A percentile compares a stretch with the other conserved stretches of the same genome.
These are phyloP conservation scores for Limnodromus scolopaceus DNA, from an alignment of 2,797 vertebrate species.

Conservation along the genomic window DNA sequence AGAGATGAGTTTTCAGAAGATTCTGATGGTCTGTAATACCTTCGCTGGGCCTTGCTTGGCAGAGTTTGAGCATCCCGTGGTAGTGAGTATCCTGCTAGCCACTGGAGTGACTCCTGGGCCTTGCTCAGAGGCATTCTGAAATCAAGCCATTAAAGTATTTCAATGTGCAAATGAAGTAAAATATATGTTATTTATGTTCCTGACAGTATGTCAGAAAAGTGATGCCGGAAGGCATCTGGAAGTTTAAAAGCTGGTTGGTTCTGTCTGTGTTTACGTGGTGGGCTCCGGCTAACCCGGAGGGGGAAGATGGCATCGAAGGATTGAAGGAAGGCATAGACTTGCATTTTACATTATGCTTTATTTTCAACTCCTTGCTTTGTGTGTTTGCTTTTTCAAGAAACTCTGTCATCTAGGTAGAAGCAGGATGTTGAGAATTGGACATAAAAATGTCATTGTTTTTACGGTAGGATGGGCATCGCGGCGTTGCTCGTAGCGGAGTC, in stretches of 20 bases:
- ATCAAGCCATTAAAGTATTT: not conserved
- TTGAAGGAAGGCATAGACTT: not conserved
- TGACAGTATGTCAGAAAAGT: not conserved
- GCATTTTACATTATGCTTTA: not conserved
- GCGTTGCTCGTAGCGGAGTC: not conserved
- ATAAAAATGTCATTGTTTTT: not conserved
- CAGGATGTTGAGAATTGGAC: not conserved
- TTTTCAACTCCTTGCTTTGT: not conserved
- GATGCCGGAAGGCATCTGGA: not conserved
- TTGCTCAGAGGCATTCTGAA: not conserved
- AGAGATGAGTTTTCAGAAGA: not conserved
- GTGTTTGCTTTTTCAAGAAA: not conserved
- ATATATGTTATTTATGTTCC: not conserved
- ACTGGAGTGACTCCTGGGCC: not conserved
- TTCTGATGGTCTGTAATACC: not conserved
- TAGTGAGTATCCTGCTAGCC: not conserved
- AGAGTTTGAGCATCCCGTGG: not conserved
- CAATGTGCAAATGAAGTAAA: not conserved
- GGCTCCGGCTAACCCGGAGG: not conserved
- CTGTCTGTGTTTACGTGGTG: not conserved
- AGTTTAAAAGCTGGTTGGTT: not conserved
- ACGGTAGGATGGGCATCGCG: not conserved
- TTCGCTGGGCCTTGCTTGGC: not conserved
- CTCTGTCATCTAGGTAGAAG: not conserved
- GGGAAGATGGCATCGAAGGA: not conserved